These are phyloP conservation scores for Cheilosia grossa DNA, from an alignment of 2,888 invertebrate species.

Conservation along the genomic window DNA sequence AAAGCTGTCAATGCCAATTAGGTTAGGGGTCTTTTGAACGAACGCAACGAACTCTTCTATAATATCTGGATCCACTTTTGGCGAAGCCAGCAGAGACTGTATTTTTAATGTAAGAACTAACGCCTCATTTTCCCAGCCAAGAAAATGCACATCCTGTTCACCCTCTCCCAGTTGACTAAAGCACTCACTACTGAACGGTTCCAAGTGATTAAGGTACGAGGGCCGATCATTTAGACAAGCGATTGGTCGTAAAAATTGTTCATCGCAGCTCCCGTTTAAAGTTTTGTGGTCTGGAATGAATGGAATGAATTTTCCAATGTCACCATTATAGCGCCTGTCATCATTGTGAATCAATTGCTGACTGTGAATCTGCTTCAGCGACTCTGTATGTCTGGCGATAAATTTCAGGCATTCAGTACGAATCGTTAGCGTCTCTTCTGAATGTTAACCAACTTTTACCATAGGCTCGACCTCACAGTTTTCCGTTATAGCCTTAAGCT, in stretches of 20 bases:
- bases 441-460: conserved; percentile 41
- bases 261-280: conserved; percentile 77
- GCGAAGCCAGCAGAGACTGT: conserved; percentile 84
- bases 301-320: conserved; percentile 77
- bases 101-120: conserved; percentile 80
- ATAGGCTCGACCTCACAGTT: conserved; percentile 50
- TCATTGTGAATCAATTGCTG: conserved; percentile 63
- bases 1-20: conserved; percentile 85
- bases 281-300: conserved; percentile 81
- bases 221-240: conserved; percentile 81
- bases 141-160: conserved; percentile 79
- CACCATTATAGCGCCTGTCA: conserved; percentile 60
- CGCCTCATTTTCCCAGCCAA: conserved; percentile 81
- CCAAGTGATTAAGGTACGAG: conserved; percentile 81
- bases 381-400: conserved; percentile 77
- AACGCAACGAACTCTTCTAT: conserved; percentile 86
- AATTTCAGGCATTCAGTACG: conserved; percentile 81
- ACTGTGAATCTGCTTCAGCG: conserved; percentile 60
- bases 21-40: conserved; percentile 84
- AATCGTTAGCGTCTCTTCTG: conserved; percentile 78
- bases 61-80: conserved; percentile 83
- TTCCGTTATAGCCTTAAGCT: conserved; percentile 81
- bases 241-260: conserved; percentile 80
- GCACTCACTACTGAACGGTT: conserved; percentile 80
- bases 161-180: conserved; percentile 81